These are phyloP conservation scores for Gobius niger DNA, from an alignment of 2,113 vertebrate species.

Conservation along the genomic window DNA sequence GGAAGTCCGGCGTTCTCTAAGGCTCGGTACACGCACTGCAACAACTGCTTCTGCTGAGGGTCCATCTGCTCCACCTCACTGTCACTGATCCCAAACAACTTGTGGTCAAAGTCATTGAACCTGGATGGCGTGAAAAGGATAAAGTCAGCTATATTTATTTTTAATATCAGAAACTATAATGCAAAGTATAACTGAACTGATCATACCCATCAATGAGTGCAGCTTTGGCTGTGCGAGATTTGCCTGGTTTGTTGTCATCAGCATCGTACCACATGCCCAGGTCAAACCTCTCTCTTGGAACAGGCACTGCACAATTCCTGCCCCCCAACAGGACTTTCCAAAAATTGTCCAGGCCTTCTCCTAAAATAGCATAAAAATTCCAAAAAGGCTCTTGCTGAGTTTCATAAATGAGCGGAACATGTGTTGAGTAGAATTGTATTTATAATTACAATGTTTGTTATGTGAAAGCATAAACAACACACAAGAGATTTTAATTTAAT, in stretches of 20 bases:
- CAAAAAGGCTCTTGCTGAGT: too few species aligned
- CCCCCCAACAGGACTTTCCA: constrained; percentile 82
- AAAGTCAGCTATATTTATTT: not conserved
- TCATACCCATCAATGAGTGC: constrained; percentile 79
- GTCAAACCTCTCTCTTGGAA: constrained; percentile 80
- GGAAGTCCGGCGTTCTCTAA: constrained; percentile 83
- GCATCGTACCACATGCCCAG: constrained; percentile 75
- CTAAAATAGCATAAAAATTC: constrained; percentile 45
- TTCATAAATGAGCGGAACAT: too few species aligned
- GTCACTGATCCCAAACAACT: constrained; percentile 80
- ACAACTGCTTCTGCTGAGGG: constrained; percentile 81
- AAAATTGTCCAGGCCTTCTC: constrained; percentile 83
- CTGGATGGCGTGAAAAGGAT: constrained; percentile 44
- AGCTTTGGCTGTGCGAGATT: constrained; percentile 75
- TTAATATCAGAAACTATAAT: too few species aligned
- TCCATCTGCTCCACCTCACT: constrained; percentile 80
- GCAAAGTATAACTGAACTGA: not conserved
- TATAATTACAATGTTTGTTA: too few species aligned
- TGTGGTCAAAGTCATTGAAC: constrained; percentile 84
- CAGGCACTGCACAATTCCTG: constrained; percentile 77
- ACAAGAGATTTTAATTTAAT: too few species aligned
- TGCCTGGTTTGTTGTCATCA: constrained; percentile 78
- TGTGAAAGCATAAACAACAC: too few species aligned
- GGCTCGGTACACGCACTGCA: constrained; percentile 82
- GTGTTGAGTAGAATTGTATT: too few species aligned